Conservation (phyloP, 2,888 invertebrate genomes). For the Alviniconcha strummeri region DNA sequence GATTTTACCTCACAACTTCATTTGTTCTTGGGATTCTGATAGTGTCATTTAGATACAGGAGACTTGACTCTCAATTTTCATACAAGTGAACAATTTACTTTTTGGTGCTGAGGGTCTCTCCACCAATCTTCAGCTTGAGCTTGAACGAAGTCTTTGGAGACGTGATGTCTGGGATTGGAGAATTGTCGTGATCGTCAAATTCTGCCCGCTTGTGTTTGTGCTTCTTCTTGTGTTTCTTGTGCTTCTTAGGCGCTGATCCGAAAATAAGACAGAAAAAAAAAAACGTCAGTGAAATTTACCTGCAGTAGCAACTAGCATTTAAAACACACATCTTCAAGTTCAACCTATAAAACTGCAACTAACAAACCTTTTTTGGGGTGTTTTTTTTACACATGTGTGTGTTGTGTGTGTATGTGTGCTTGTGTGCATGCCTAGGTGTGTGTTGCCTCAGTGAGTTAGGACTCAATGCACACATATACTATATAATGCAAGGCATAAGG, state of each 20-base stretch:
- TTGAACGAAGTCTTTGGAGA: constrained; percentile 65
- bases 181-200: constrained; percentile 39
- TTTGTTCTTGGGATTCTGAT: no score
- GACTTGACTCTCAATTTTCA: no score
- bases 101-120: constrained; percentile 66
- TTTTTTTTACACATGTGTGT: not conserved
- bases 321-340: not conserved
- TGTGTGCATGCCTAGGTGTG: not conserved
- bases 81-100: constrained; percentile 47
- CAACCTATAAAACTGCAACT: not conserved
- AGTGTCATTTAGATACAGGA: no score
- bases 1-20: no score
- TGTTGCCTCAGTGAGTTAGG: no score
- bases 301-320: not conserved
- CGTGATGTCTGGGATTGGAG: constrained; percentile 34
- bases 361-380: no score
- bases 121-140: constrained; percentile 68
- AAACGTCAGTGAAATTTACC: not conserved
- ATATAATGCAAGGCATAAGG: no score
- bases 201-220: constrained; percentile 59
- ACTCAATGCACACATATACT: no score
- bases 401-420: not conserved
- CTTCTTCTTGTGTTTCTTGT: constrained; percentile 68
- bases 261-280: constrained; percentile 1
- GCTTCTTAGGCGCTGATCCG: constrained; percentile 61